phyloP scores from a whole-genome alignment of 2,888 invertebrate genomes.

The Charanyca ferruginea region DNA sequence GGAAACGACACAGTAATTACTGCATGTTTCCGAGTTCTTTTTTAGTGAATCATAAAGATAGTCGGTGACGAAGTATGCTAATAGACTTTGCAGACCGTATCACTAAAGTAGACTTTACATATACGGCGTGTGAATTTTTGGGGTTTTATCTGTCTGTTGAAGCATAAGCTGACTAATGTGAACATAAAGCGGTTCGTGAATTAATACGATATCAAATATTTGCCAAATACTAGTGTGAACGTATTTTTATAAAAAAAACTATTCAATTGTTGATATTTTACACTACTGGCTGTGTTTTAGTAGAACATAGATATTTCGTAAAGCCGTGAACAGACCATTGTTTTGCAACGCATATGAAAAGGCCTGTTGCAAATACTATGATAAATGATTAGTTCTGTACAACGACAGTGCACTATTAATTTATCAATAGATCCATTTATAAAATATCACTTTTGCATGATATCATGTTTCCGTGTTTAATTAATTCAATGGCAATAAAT shows the following conservation, averaged over 20 bases:
- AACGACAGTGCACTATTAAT: constrained; percentile 79
- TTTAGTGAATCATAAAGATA: constrained; percentile 57
- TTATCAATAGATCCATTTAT: constrained; percentile 75
- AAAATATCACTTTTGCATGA: constrained; percentile 66
- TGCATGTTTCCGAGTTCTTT: constrained; percentile 44
- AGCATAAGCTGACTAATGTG: constrained; percentile 16
- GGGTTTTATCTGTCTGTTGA: constrained; percentile 36
- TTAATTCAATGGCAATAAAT: constrained; percentile 64
- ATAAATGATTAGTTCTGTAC: constrained; percentile 81
- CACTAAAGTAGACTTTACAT: constrained; percentile 37
- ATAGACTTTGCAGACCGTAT: constrained; percentile 49
- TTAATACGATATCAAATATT: constrained; percentile 43
- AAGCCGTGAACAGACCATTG: constrained; percentile 85
- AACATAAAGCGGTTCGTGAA: constrained; percentile 17
- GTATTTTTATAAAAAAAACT: constrained; percentile 66
- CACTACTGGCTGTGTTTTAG: constrained; percentile 74
- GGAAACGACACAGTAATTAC: constrained; percentile 36
- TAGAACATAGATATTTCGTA: constrained; percentile 80
- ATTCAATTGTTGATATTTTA: constrained; percentile 73
- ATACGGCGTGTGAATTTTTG: constrained; percentile 38
- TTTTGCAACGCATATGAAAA: constrained; percentile 83
- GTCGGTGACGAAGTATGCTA: constrained; percentile 53
- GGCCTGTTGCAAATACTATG: constrained; percentile 78
- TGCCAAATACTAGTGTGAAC: constrained; percentile 49
- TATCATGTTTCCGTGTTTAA: constrained; percentile 75